Base-by-base conservation (phyloP, 1,140 invertebrate genomes). In the Caenorhabditis briggsae region DNA sequence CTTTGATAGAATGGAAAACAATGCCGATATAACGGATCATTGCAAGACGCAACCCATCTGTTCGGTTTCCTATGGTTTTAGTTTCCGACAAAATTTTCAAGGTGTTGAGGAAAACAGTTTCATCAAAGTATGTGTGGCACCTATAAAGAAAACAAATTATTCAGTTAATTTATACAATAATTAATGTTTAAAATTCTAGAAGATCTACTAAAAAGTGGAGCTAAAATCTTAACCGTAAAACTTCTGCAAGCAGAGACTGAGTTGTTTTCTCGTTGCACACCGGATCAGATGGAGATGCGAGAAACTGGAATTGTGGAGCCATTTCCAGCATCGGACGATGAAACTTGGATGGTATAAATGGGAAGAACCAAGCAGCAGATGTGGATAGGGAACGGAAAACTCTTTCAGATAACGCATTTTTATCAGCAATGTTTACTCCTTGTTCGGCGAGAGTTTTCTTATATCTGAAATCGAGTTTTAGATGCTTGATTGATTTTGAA, bases 391-490 rank as follows among this genome's bases (percentile, higher is more conserved):
- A 7, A 11, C 70, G 70, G 11, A 23, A 16, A 2, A 46, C 12
- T 78, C n/a, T 78, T 41, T 70, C 84, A 50, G 23, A 48, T 11
- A 85, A 43, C 11, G 84, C 84, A 85, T 70, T 85, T 46, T 78
- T 18, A 74, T 85, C 84, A 18, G 58, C 53, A 55, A 85, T 65
- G 20, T 85, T 85, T 6, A 85, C 61, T 18, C 84, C 84, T 58
- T 85, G 84, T 11, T 61, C 84, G 6, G 84, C 14, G 9, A 85
- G 43, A 16, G 46, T 70, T 53, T 74, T 50, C 65, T 85, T 78
- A 46, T 78, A 78, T 78, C 70, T 78, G 70, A 23, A 78, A 46
- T 9, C 43, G 9, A 70, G 2, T 9, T 43, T n/a, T 25, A 46
- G 41, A 74, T 46, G 8, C 5, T 3, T 48, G 11, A 58, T 5